Base-by-base conservation (phyloP, 2,888 invertebrate species). In the Cerastis rubricosa region DNA sequence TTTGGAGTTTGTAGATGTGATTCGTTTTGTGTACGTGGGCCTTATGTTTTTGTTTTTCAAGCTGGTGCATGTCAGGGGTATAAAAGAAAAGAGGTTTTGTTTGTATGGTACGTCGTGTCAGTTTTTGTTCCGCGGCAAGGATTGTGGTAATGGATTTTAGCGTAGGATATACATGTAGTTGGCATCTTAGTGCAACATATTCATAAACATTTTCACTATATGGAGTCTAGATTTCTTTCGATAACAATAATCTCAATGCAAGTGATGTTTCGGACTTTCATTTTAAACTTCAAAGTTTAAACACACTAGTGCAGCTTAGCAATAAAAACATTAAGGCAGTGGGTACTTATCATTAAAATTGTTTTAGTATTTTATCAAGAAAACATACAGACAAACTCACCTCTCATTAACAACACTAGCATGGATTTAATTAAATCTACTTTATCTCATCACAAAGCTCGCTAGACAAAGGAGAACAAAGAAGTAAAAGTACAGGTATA, bases 1-100 rank as follows among this genome's bases (percentile, higher is more conserved):
- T 85, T 78, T 64, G 74, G 74, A 75, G 81, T 86, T 86, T 76
- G 78, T 67, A 81, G 75, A 80, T 88, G 86, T 81, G 84, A 88
- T 88, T 88, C 83, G 80, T 86, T 83, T 84, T 71, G 71, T 70
- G 71, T 78, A 83, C 83, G 69, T 78, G 83, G 64, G 71, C 49
- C 65, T 85, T 78, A 72, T 85, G 65, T 71, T 85, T 67, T 78
- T 78, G 71, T 85, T 78, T 64, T 74, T 63, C 63, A 71, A 49
- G 68, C 47, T 63, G 63, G 40, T 80, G 71, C 65, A 51, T 72
- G 73, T 65, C 40, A 51, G 2, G 19, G 45, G 81, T 47, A 54
- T 47, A 29, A 59, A 66, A 80, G 35, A 83, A 80, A 80, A 49
- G 12, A 49, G 11, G 47, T 61, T 47, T 29, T 74, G 35, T 74